phyloP scores from a whole-genome alignment of 2,888 invertebrate species.

The Rhyacophila evoluta region DNA sequence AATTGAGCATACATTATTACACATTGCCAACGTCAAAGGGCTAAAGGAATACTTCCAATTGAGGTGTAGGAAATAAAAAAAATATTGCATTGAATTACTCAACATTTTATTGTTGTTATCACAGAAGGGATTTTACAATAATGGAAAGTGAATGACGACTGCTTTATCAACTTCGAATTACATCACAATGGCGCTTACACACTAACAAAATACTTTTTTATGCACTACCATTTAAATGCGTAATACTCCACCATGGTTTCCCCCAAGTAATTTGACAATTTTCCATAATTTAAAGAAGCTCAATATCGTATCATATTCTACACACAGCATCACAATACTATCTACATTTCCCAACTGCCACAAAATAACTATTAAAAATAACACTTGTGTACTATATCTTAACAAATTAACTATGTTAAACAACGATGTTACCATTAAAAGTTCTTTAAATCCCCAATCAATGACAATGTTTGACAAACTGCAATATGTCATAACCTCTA shows the following conservation, averaged over 20 bases:
- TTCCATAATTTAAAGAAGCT: conserved; percentile 37
- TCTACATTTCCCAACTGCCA: too few species aligned
- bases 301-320: conserved; percentile 31
- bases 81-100: conserved; percentile 17
- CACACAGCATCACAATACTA: neutral
- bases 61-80: neutral
- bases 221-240: conserved; percentile 32
- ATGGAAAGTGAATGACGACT: conserved; percentile 36
- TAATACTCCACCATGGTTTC: conserved; percentile 2
- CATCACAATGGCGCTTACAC: conserved; percentile 31
- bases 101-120: conserved; percentile 42
- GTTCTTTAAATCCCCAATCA: too few species aligned
- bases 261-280: conserved; percentile 36
- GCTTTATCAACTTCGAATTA: conserved; percentile 1
- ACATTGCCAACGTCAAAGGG: too few species aligned
- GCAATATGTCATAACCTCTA: too few species aligned
- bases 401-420: too few species aligned
- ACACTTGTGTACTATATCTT: too few species aligned
- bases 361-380: too few species aligned
- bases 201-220: conserved; percentile 25
- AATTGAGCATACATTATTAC: too few species aligned
- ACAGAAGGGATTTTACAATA: conserved; percentile 47
- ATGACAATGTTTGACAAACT: too few species aligned
- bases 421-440: too few species aligned
- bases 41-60: too few species aligned